These are phyloP conservation scores for Mobula hypostoma DNA, from an alignment of 2,113 vertebrate species.

Conservation along the genomic window DNA sequence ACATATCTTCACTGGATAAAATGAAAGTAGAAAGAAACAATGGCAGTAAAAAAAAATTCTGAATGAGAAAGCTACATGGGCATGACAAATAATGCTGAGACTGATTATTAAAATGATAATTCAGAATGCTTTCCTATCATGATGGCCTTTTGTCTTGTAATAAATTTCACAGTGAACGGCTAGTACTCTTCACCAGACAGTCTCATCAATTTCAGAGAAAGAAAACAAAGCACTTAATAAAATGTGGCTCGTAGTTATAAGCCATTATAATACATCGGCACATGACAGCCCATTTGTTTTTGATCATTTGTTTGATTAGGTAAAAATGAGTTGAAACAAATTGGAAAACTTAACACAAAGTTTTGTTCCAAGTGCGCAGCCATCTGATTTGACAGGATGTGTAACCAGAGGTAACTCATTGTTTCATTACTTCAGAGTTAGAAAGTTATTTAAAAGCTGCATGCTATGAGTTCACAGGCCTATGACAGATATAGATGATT, in stretches of 20 bases:
- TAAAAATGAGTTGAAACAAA: slow-evolving; percentile 38
- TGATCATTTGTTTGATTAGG: slow-evolving; percentile 43
- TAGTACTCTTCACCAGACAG: not conserved
- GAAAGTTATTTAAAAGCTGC: not conserved
- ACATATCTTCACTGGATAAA: not conserved
- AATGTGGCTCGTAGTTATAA: slow-evolving; percentile 11
- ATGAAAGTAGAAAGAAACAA: not conserved
- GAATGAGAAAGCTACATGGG: not conserved
- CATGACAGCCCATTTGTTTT: slow-evolving; percentile 40
- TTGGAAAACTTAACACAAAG: slow-evolving; percentile 41
- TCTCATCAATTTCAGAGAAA: not conserved
- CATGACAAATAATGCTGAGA: slow-evolving; percentile 38
- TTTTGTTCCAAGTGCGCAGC: slow-evolving; percentile 42
- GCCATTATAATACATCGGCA: slow-evolving; percentile 40
- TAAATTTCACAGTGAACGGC: slow-evolving; percentile 38
- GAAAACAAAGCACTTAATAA: slow-evolving; percentile 37
- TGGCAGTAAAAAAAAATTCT: not conserved
- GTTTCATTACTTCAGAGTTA: not conserved
- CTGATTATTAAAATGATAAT: slow-evolving; percentile 45
- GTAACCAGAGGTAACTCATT: not conserved
- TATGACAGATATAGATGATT: no score
- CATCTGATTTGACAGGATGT: slow-evolving; percentile 1
- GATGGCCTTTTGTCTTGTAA: slow-evolving; percentile 37
- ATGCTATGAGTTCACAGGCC: no score
- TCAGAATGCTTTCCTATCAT: not conserved